Base-by-base conservation (phyloP, 35 echinoderm and acorn worm genomes). In the Patiria miniata region DNA sequence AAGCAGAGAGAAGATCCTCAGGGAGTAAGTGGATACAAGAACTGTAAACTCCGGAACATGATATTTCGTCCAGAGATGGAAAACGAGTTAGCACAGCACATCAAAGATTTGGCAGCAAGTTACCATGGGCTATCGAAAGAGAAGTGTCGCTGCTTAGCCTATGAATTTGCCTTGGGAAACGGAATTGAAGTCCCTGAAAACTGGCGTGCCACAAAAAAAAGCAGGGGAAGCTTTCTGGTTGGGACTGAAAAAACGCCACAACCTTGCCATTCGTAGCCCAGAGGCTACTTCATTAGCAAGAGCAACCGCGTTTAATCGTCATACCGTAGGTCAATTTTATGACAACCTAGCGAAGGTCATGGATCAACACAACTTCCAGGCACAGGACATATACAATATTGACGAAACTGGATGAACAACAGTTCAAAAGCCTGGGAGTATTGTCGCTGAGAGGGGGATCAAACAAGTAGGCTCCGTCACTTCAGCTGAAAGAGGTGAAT, bases 351-450 rank as follows among this genome's bases (percentile, higher is more conserved):
- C 87, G 6, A 16, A 14, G 12, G 86, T 89, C 39, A 38, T 94
- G 18, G 82, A 90, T 55, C 26, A 56, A 15, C 30, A 94, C 44
- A 80, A 90, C 8, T 90, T 89, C 39, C 30, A 52, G n/a, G 81
- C 91, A 16, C 39, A 83, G 19, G 65, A 93, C 15, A 79, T 89
- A 28, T 93, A 85, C 81, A 93, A 93, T 44, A 6, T 84, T 1
- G 86, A 93, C 80, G 92, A 94, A 76, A 94, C 92, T 65, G 87
- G 92, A 23, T 90, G 82, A 14, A 94, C 87, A 77, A 90, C 87
- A 17, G 87, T 89, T 1, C 92, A 94, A 82, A 90, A 81, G 44
- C 87, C 79, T 1, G 86, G 39, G 8, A 57, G 34, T 81, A 78
- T 83, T 52, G 91, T 88, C 9, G n/a, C 82, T 8, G 42, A 52